Conservation (phyloP, 35 echinoderm and acorn worm species). For the Stichopus chloronotus region DNA sequence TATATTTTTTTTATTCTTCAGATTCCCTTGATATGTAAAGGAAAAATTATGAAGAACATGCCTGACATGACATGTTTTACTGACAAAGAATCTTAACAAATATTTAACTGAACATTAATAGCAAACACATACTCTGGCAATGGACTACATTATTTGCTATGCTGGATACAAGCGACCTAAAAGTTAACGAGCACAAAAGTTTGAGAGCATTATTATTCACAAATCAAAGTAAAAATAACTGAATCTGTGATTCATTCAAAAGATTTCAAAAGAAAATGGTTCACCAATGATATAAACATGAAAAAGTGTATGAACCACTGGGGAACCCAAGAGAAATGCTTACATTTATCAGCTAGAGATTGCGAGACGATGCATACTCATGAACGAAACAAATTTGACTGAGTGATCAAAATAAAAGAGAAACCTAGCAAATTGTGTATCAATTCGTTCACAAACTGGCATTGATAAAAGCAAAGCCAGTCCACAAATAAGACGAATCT, state of each 20-base stretch:
- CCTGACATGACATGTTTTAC: not conserved
- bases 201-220: constrained; percentile 31
- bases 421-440: not conserved
- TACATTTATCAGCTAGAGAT: not conserved
- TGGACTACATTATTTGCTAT: constrained; percentile 50
- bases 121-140: constrained; percentile 11
- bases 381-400: not conserved
- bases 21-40: not conserved
- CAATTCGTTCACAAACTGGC: not conserved
- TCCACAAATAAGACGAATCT: not conserved
- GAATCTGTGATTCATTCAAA: not conserved
- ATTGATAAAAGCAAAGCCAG: not conserved
- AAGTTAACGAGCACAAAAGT: constrained; percentile 16
- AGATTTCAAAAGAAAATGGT: not conserved
- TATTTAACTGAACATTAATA: not conserved
- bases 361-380: not conserved
- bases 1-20: not conserved
- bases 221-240: not conserved
- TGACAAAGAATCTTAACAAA: not conserved
- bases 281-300: not conserved
- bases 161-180: constrained; percentile 43
- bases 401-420: not conserved
- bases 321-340: not conserved
- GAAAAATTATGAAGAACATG: not conserved
- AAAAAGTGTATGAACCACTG: not conserved